Evolutionary conservation across 2,113 vertebrate genomes (phyloP).

Genomic region (Loxodonta africana): DNA sequence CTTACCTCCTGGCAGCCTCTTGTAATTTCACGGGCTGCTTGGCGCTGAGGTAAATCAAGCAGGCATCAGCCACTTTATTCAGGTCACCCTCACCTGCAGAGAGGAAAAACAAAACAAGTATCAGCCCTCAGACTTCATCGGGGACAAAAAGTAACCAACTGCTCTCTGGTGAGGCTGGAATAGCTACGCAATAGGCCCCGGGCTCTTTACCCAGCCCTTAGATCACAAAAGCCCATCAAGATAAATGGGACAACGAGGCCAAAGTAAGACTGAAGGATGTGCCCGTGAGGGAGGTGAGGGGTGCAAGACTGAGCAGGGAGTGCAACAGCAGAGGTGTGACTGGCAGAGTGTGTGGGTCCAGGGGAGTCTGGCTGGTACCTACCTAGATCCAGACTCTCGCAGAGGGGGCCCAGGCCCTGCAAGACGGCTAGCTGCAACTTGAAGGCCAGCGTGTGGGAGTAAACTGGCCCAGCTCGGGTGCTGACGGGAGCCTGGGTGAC

Average conservation of each 20-base stretch:
- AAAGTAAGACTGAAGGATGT: not conserved
- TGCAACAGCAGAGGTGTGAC: not conserved
- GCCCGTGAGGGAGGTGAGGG: not conserved
- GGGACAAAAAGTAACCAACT: conserved; percentile 52
- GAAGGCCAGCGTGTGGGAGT: conserved; percentile 94
- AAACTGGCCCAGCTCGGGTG: conserved; percentile 92
- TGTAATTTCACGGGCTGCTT: conserved; percentile 95
- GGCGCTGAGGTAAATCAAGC: conserved; percentile 95
- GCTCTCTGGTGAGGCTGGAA: not conserved
- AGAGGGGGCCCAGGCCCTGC: conserved; percentile 94
- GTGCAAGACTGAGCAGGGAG: accelerated
- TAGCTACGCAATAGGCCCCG: not conserved
- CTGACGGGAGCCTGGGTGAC: conserved; percentile 92
- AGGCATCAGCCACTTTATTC: conserved; percentile 92
- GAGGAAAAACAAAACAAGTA: conserved; percentile 82
- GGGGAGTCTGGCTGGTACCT: conserved; percentile 77
- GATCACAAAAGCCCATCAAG: not conserved
- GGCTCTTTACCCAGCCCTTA: not conserved
- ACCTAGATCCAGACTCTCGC: conserved; percentile 93
- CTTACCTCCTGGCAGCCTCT: conserved; percentile 94
- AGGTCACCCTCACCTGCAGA: conserved; percentile 94
- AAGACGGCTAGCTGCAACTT: conserved; percentile 95
- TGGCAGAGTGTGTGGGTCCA: not conserved
- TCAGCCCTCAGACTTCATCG: conserved; percentile 45
- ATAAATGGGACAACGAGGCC: not conserved